phyloP scores from a whole-genome alignment of 1,140 invertebrate species.

The Battus philenor region DNA sequence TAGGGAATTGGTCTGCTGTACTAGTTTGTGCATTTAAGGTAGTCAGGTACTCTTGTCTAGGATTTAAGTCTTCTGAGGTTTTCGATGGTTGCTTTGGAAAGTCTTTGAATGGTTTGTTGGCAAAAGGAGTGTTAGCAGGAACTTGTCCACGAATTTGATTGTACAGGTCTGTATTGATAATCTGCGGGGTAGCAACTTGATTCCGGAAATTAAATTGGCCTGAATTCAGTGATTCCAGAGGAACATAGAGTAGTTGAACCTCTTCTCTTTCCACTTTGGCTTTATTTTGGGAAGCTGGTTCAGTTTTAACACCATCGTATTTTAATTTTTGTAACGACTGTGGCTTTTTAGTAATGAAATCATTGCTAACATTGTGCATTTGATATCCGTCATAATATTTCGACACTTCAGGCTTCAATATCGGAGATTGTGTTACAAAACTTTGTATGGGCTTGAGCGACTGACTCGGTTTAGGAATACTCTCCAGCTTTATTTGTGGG shows the following conservation, averaged over 20 bases:
- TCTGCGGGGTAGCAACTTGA: conserved; percentile 38
- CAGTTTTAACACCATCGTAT: conserved; percentile 41
- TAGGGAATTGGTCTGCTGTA: conserved; percentile 39
- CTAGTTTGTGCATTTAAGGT: conserved; percentile 48
- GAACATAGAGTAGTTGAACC: conserved; percentile 87
- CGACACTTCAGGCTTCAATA: conserved; percentile 35
- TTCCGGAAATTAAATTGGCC: conserved; percentile 72
- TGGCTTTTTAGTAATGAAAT: conserved; percentile 39
- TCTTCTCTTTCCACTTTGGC: conserved; percentile 77
- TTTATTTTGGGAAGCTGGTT: conserved; percentile 29
- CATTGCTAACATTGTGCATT: conserved; percentile 45
- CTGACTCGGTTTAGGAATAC: conserved; percentile 31
- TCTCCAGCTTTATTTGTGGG: conserved; percentile 46
- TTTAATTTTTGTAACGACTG: conserved; percentile 57
- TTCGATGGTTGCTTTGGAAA: conserved; percentile 37
- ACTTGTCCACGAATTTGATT: conserved; percentile 44
- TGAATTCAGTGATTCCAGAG: conserved; percentile 83
- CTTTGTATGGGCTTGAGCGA: conserved; percentile 33
- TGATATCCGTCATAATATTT: conserved; percentile 68
- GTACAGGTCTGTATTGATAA: conserved; percentile 50
- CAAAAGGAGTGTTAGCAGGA: conserved; percentile 12
- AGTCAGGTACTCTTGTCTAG: conserved; percentile 36
- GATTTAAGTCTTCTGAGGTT: conserved; percentile 34
- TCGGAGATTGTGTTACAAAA: conserved; percentile 31
- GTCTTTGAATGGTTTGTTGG: conserved; percentile 34